Conservation (phyloP, 2,888 invertebrate genomes). For the Phaonia tiefii region DNA sequence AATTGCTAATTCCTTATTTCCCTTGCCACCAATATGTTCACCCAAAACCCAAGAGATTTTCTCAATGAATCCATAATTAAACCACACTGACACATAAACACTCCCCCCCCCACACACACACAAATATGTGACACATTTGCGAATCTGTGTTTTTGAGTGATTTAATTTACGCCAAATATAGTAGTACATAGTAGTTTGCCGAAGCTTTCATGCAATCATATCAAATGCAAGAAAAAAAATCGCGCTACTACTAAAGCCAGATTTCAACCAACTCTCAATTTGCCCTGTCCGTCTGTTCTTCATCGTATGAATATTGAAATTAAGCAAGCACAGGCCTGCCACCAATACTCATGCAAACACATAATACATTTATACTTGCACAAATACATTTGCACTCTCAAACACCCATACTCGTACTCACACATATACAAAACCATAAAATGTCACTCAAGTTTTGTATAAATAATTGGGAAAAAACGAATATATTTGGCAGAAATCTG, state of each 20-base stretch:
- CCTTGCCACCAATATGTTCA: neutral
- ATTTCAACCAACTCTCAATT: neutral
- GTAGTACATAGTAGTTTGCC: too few relatives aligned
- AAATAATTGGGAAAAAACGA: slow-evolving; percentile 48
- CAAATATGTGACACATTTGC: too few relatives aligned
- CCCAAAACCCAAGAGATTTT: neutral
- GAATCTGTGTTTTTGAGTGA: slow-evolving; percentile 17
- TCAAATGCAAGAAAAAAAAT: too few relatives aligned
- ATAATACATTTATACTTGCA: too few relatives aligned
- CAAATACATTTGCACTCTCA: neutral
- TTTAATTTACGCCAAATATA: neutral
- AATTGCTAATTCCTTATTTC: neutral
- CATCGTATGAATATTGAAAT: slow-evolving; percentile 20
- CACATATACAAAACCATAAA: slow-evolving; percentile 44
- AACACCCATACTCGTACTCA: neutral
- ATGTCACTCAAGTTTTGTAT: slow-evolving; percentile 61
- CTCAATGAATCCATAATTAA: slow-evolving; percentile 22
- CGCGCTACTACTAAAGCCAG: neutral
- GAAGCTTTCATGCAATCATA: too few relatives aligned
- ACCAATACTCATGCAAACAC: slow-evolving; percentile 1
- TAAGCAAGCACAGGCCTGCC: slow-evolving; percentile 18
- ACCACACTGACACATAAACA: neutral
- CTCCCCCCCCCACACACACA: neutral
- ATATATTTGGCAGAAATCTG: slow-evolving; percentile 12
- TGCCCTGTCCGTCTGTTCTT: slow-evolving; percentile 8